Evolutionary conservation across 1,140 invertebrate species (phyloP).

Genomic region (Drosophila nannoptera): DNA sequence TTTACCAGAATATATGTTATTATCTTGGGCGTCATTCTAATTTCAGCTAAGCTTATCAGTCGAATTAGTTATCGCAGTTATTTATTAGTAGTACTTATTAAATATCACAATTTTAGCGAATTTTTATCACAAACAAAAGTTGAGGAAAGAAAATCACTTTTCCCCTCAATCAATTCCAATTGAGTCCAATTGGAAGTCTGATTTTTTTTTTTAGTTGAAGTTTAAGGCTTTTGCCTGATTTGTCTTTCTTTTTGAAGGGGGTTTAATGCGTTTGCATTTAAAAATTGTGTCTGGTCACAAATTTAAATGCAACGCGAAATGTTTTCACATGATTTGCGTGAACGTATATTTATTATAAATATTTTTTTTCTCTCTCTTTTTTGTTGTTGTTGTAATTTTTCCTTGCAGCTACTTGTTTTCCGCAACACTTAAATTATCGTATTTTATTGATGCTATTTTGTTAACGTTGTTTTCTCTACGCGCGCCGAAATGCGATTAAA

Average conservation of each 20-base stretch:
- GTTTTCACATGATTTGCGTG: slow-evolving; percentile 34
- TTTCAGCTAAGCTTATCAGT: slow-evolving; percentile 59
- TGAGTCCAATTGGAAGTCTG: slow-evolving; percentile 53
- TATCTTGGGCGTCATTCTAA: slow-evolving; percentile 68
- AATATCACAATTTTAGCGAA: slow-evolving; percentile 44
- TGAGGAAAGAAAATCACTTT: slow-evolving; percentile 13
- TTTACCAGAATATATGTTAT: slow-evolving; percentile 77
- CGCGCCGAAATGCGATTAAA: slow-evolving; percentile 72
- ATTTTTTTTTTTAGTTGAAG: slow-evolving; percentile 17
- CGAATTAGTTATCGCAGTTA: not conserved
- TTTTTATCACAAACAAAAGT: slow-evolving; percentile 50
- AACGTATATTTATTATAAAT: slow-evolving; percentile 7
- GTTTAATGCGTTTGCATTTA: slow-evolving; percentile 18
- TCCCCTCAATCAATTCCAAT: slow-evolving; percentile 56
- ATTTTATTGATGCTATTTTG: slow-evolving; percentile 1
- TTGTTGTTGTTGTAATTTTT: not conserved
- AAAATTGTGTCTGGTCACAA: slow-evolving; percentile 42
- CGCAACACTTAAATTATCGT: too few species aligned
- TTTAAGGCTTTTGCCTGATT: slow-evolving; percentile 26
- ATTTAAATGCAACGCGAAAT: slow-evolving; percentile 23
- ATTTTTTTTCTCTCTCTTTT: slow-evolving; percentile 13
- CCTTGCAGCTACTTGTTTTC: too few species aligned
- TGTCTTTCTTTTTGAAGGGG: slow-evolving; percentile 3
- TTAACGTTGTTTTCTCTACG: slow-evolving; percentile 67
- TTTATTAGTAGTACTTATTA: slow-evolving; percentile 7